Evolutionary conservation across 2,113 vertebrate genomes (phyloP), one percentile per base, ranked within the genome.

Genomic region (Ramphastos sulfuratus): DNA sequence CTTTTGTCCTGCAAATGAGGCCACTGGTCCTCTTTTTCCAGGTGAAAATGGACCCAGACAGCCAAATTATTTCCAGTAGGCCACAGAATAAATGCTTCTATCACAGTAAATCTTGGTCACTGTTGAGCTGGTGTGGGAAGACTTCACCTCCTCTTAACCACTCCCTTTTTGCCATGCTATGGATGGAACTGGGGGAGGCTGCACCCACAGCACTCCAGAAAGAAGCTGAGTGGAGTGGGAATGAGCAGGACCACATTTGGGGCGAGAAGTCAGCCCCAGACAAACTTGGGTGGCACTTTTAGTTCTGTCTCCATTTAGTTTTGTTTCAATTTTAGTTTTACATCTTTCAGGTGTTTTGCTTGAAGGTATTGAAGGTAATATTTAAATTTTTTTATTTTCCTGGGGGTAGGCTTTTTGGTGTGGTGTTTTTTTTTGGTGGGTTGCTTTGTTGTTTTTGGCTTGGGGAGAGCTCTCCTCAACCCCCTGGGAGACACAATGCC

Each of bases 41-140:
- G 72, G 85, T 93, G 91, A 64, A 93, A 96, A 91, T 74, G 74
- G 86, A 50, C 88, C 31, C 64, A 89, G 94, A 85, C 56, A 89
- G 91, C 64, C 75, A 87, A 91, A 93, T 93, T 67, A 87, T 93
- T 93, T 96, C 93, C 94, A 95, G 94, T 92, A 93, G 83, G 91
- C 83, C 90, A 54, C 80, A 78, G 77, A 82, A 82, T 70, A 89
- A 89, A 64, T 4, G 56, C 82, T 74, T 7, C 69, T 24, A 60
- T 80, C 85, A 24, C 0, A 13, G 84, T 28, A 87, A 92, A 91
- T 35, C 78, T 56, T 2, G 35, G 8, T 12, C n/a, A 82, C 59
- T 0, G 1, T 27, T 19, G 55, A 54, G 77, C 81, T 16, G 71
- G 30, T 18, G 33, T 52, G 87, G 94, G 67, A 77, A 94, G 89